A percentile compares a stretch with the other conserved stretches of the same genome.
Evolutionary conservation across 2,797 vertebrate species (phyloP).

Genomic region (Enteromius unitaeniatus): DNA sequence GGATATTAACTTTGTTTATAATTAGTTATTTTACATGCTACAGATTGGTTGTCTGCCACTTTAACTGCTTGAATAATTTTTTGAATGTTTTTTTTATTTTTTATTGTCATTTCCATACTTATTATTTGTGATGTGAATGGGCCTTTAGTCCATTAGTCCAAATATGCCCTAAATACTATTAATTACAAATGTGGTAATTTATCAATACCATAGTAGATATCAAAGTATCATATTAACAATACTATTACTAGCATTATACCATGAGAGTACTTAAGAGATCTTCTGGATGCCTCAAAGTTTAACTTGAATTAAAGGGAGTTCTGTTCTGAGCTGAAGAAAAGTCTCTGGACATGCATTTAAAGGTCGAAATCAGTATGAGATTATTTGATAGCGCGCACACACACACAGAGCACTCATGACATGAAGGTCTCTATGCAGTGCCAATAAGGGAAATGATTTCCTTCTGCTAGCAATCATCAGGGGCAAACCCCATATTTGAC

Average conservation of each 20-base stretch:
- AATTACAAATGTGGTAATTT: not conserved
- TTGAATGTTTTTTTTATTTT: not conserved
- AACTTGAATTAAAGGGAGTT: not conserved
- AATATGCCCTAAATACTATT: not conserved
- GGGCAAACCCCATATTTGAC: constrained; percentile 42
- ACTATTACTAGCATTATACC: not conserved
- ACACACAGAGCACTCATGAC: constrained; percentile 4
- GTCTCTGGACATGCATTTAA: constrained; percentile 14
- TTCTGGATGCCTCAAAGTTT: not conserved
- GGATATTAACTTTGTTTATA: not conserved
- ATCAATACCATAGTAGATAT: not conserved
- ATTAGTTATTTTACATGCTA: not conserved
- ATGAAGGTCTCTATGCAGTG: constrained; percentile 11
- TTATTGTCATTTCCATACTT: not conserved
- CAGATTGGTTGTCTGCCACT: not conserved
- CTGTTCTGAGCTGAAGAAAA: not conserved
- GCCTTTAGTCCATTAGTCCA: not conserved
- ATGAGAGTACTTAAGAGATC: not conserved
- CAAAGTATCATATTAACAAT: not conserved
- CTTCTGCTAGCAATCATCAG: constrained; percentile 52
- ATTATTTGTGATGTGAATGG: not conserved
- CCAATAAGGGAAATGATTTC: constrained; percentile 50
- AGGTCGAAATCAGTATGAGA: constrained; percentile 24
- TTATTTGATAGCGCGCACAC: constrained; percentile 36
- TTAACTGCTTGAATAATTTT: not conserved